Evolutionary conservation across 2,888 invertebrate species (phyloP).

Genomic region (Aspidapion aeneum): DNA sequence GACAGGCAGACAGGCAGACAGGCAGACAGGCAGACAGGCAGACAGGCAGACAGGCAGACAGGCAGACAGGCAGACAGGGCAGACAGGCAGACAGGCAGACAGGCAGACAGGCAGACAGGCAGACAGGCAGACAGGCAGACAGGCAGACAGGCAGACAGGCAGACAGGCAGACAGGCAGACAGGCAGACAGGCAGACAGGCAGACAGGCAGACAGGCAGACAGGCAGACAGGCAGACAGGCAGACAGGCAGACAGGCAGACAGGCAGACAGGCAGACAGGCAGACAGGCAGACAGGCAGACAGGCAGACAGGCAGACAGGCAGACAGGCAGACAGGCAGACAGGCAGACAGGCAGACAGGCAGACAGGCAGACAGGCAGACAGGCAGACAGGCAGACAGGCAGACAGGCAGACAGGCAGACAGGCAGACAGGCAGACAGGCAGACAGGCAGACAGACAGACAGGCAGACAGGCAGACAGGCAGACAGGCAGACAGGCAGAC

Average conservation of each 20-base stretch:
- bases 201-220: constrained; percentile 11
- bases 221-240: constrained; percentile 8
- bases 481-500: too few relatives aligned
- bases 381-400: too few relatives aligned
- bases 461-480: too few relatives aligned
- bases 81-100: too few relatives aligned
- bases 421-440: too few relatives aligned
- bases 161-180: constrained; percentile 11
- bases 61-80: too few relatives aligned
- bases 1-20: constrained; percentile 11
- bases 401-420: too few relatives aligned
- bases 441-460: too few relatives aligned
- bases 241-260: neutral
- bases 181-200: constrained; percentile 10
- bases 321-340: too few relatives aligned
- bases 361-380: too few relatives aligned
- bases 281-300: constrained; percentile 17
- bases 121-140: constrained; percentile 11
- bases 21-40: constrained; percentile 10
- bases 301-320: too few relatives aligned
- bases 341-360: too few relatives aligned
- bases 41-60: constrained; percentile 11
- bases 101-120: constrained; percentile 8
- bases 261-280: constrained; percentile 4
- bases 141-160: constrained; percentile 9